Evolutionary conservation across 2,113 vertebrate species (phyloP).

Genomic region (Scytalopus superciliaris): DNA sequence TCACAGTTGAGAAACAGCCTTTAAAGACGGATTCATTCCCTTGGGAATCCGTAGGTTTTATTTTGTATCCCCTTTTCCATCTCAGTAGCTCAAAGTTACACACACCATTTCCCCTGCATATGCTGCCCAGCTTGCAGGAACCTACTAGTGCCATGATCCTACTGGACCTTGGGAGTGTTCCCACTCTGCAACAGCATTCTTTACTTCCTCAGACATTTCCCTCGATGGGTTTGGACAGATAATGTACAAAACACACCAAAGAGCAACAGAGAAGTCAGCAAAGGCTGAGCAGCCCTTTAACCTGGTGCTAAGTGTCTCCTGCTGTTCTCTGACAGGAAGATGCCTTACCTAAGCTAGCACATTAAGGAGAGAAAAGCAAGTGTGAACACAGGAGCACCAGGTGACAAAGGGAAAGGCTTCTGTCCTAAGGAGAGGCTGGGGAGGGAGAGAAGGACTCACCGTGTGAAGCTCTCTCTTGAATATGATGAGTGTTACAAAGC

Average conservation of each 20-base stretch:
- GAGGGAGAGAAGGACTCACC: slow-evolving; percentile 74
- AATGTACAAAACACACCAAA: background rate
- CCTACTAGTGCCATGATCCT: background rate
- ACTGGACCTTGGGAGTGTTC: background rate
- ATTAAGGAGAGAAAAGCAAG: background rate
- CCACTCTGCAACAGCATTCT: background rate
- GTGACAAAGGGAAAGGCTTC: background rate
- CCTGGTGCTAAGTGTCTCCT: background rate
- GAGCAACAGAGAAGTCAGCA: background rate
- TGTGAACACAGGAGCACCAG: background rate
- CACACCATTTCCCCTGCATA: background rate
- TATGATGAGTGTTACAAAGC: slow-evolving; percentile 95
- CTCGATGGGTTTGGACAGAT: background rate
- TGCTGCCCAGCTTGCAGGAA: background rate
- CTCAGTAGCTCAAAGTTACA: background rate
- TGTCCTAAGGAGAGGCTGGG: background rate
- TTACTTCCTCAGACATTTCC: background rate
- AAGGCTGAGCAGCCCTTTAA: background rate
- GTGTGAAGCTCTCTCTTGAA: slow-evolving; percentile 99
- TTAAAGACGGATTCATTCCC: background rate
- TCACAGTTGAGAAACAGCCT: background rate
- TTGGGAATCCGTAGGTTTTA: background rate
- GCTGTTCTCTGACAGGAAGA: background rate
- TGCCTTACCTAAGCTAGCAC: background rate
- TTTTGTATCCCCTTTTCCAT: background rate